phyloP scores from a whole-genome alignment of 2,113 vertebrate genomes.

The Panurus biarmicus region DNA sequence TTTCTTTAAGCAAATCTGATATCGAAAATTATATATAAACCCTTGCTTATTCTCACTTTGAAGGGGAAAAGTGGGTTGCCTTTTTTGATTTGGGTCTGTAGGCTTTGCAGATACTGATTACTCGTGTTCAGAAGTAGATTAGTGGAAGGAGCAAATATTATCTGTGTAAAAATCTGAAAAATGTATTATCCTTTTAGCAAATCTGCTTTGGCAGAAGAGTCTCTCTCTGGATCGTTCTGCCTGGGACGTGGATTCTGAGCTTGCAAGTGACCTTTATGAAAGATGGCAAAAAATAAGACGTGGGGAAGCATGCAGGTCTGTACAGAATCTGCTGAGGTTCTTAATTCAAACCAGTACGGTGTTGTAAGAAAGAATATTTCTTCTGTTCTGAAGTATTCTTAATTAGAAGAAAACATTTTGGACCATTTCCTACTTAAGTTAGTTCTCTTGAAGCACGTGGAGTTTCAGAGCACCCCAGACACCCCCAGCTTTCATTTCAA shows the following conservation, averaged over 20 bases:
- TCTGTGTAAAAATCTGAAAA: background rate
- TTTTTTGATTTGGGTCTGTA: background rate
- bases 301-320: conserved; percentile 84
- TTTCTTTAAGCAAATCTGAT: background rate
- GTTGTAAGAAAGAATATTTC: background rate
- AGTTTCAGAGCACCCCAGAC: background rate
- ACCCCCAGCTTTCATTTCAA: background rate
- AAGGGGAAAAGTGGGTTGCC: background rate
- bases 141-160: background rate
- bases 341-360: background rate
- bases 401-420: background rate
- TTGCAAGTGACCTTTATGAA: conserved; percentile 82
- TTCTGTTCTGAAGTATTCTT: background rate
- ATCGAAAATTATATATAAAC: background rate
- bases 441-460: background rate
- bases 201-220: conserved; percentile 81
- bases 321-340: background rate
- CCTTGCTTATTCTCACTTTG: background rate
- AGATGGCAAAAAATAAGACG: conserved; percentile 81
- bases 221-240: conserved; percentile 79
- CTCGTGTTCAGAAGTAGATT: background rate
- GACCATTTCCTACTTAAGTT: background rate
- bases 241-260: conserved; percentile 83
- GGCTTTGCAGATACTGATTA: background rate
- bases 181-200: conserved; percentile 69